Evolutionary conservation across 2,888 invertebrate species (phyloP), one percentile per base, ranked within the genome.

Genomic region (Corythucha ciliata): DNA sequence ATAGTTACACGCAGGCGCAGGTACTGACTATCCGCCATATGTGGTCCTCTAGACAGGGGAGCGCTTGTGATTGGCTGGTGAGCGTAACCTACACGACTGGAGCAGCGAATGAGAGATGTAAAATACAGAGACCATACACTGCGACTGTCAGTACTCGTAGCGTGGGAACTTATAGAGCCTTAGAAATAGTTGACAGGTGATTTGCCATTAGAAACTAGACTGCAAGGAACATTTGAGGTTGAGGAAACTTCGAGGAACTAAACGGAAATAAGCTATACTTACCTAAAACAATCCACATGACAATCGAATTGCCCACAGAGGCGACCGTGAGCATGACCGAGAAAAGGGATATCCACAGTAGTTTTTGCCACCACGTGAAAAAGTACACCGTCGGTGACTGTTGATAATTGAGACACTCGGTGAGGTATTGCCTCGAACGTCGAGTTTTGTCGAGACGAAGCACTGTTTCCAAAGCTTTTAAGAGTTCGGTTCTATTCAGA

Each of bases 321-420:
- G 64, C 62, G 2, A 64, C 60, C 2, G 61, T 39, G 2, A 64
- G 57, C 63, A 64, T 64, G 14, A 58, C 59, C 1, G 59, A 59
- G 37, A 64, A 64, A 2, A 63, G 56, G 12, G 57, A 25, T 10
- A 59, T 55, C 64, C 64, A 64, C n/a, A 59, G 46, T 4, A 61
- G 54, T 58, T 74, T 74, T 51, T 64, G 62, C 64, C 63, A 64
- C 59, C 58, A 57, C 14, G 56, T 48, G 18, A 63, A 52, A 8
- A 75, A 76, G 63, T 76, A 77, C 0, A 77, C 77, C 22, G 68
- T 75, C 7, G 77, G 75, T 25, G 77, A 70, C 48, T 76, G 74
- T 67, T 55, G 55, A 22, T 57, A 53, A 20, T 57, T 37, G 27
- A 54, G 32, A 27, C 57, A 50, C 20, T 53, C 53, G 21, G 41